Base-by-base conservation (phyloP, 1,140 invertebrate genomes). In the Papilio machaon region DNA sequence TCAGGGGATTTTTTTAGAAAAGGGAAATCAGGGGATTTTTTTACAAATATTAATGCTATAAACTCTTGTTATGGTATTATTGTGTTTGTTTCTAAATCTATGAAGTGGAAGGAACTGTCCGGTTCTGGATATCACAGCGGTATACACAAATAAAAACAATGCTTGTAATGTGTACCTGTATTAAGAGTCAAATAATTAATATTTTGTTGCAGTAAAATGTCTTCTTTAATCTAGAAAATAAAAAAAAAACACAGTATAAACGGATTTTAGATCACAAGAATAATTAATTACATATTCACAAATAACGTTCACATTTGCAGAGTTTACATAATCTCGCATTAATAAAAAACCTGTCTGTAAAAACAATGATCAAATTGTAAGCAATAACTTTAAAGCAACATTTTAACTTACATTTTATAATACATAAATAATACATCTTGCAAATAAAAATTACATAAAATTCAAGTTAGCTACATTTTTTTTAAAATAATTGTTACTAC, bases 231-330 rank as follows among this genome's bases (percentile, higher is more conserved):
- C 92, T 94, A 93, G 92, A 94, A 94, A 94, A 94, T 94, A 94
- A 94, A 92, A 94, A n/a, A 94, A 93, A 93, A 93, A 94, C 92
- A 94, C 90, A 92, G 89, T 92, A 94, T 94, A 93, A 94, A 93
- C 91, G 92, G 92, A 92, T 92, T 94, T 94, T 91, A 93, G 91
- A 94, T 94, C 91, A 94, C 89, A 93, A 94, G 91, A 94, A 91
- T 94, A 93, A 94, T 94, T 94, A 93, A 94, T 94, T 94, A 94
- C 93, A 94, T 94, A 94, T 94, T 94, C 93, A 94, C 93, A 94
- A 92, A 92, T 91, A 94, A 92, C 92, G 88, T 91, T 87, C 88
- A 87, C 91, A 87, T 85, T 87, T 87, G 88, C 86, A 80, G 84
- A 88, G 88, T 89, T 90, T 87, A 90, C 88, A 91, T 91, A 91